Percentiles rank a stretch among this genome's conserved stretches.
Conservation (phyloP, 2,797 vertebrate genomes). For the Pitangus sulphuratus region DNA sequence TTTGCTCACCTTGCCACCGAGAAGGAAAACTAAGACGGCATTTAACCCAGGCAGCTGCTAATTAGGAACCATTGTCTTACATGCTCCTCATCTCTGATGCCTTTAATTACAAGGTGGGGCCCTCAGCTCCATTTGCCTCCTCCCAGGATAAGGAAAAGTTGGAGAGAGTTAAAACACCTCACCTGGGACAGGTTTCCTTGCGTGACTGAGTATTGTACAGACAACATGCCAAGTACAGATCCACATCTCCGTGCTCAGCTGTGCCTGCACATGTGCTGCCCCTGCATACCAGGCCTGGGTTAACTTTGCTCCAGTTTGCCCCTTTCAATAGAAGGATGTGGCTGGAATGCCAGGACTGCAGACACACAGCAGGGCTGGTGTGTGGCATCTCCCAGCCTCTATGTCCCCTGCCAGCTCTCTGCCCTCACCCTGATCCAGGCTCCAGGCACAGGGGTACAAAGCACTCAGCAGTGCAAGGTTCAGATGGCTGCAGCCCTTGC, state of each 20-base stretch:
- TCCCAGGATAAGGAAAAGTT: not conserved
- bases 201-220: fast-evolving
- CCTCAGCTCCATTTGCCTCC: not conserved
- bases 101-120: conserved; percentile 15
- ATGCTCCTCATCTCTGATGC: not conserved
- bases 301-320: not conserved
- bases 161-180: not conserved
- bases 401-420: not conserved
- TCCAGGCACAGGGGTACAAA: not conserved
- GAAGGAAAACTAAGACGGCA: not conserved
- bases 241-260: not conserved
- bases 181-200: not conserved
- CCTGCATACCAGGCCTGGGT: not conserved
- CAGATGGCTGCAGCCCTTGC: not conserved
- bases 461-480: not conserved
- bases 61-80: not conserved
- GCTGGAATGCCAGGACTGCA: not conserved
- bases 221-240: not conserved
- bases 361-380: not conserved
- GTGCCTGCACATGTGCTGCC: not conserved
- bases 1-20: not conserved
- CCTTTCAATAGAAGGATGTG: fast-evolving
- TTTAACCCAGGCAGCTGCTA: not conserved
- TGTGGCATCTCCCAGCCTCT: not conserved
- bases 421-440: not conserved